Base-by-base conservation (phyloP, 1,140 invertebrate species). In the Adelges cooleyi region DNA sequence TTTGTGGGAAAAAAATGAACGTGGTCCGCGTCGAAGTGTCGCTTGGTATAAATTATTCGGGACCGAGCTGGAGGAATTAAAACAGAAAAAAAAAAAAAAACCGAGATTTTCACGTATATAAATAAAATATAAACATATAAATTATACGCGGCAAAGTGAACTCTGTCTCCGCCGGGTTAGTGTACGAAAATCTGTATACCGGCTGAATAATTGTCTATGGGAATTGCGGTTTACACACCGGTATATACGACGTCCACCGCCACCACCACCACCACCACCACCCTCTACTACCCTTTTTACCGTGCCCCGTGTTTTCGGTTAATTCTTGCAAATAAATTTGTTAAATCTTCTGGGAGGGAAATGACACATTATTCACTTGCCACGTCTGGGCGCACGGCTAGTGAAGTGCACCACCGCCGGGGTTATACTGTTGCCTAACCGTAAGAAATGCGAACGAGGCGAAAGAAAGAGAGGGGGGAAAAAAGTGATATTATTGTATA, bases 311-410 rank as follows among this genome's bases (percentile, higher is more conserved):
- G 42, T 62, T 62, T 48, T 62, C 33, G 9, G 42, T 48, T 62
- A 62, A 62, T 62, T 62, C 56, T 25, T 46, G 42, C 23, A 62
- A 62, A 48, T 62, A 62, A 62, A 42, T 62, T 62, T 48, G 56
- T 62, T 62, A 62, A 62, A 62, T 62, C 42, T 62, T 62, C 44
- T 33, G 53, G 56, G 42, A 62, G 18, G 42, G 18, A 48, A 62
- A 62, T 29, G 56, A 62, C 42, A 62, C 56, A 62, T 62, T 62
- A 62, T 62, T 62, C 44, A 62, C 44, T 15, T n/a, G 17, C 13
- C 25, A 6, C 22, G 25, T n/a, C 56, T 62, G 42, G 22, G 5
- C 3, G 22, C 15, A 29, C 27, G 29, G 29, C 29, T 6, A 33
- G 29, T 33, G 11, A 33, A 11, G n/a, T n/a, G n/a, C n/a, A n/a